phyloP scores from a whole-genome alignment of 2,113 vertebrate genomes.

The Gallinago paraguaiae region DNA sequence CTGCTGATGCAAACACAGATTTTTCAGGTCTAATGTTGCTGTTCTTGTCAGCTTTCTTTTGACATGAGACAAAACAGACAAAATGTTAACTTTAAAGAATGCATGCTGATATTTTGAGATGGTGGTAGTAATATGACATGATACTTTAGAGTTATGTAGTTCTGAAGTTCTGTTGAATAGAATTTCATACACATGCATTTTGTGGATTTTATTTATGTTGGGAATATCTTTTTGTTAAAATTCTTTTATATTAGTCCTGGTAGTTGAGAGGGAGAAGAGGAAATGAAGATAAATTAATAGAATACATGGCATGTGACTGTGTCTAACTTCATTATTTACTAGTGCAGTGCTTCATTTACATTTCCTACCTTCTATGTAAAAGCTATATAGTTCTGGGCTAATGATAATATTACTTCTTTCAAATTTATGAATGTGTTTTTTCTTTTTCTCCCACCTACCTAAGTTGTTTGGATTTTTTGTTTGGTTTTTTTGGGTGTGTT shows the following conservation, averaged over 20 bases:
- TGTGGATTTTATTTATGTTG: background rate
- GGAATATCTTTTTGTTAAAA: background rate
- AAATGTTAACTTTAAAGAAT: background rate
- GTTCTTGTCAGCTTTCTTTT: background rate
- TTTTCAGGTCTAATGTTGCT: background rate
- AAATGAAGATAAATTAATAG: background rate
- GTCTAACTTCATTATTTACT: background rate
- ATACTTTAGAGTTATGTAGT: background rate
- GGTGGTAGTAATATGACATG: background rate
- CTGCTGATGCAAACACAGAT: background rate
- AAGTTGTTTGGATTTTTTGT: background rate
- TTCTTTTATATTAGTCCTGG: background rate
- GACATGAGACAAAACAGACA: background rate
- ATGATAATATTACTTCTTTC: background rate
- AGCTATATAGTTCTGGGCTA: background rate
- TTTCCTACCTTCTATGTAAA: background rate
- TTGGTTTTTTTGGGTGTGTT: background rate
- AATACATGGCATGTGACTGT: background rate
- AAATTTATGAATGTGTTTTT: background rate
- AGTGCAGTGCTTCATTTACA: background rate
- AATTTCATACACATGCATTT: background rate
- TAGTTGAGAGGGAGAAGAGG: background rate
- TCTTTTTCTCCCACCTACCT: rapidly evolving
- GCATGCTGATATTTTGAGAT: background rate
- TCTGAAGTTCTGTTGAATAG: background rate